Conservation (phyloP, 1,140 invertebrate species). For the Bathynomus jamesi region DNA sequence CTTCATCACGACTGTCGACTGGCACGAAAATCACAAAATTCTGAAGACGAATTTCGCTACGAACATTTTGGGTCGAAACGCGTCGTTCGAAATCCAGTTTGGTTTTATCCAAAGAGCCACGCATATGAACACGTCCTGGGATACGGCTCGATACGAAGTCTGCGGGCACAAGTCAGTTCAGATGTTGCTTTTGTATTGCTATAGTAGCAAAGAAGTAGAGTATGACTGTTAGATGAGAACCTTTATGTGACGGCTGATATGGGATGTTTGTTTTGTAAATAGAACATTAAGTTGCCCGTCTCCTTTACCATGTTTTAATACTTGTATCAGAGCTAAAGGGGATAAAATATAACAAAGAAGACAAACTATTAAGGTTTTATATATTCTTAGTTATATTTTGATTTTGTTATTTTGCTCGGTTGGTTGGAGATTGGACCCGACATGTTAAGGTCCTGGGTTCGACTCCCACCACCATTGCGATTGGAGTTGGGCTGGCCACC, state of each 20-base stretch:
- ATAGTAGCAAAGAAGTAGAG: slow-evolving; percentile 6
- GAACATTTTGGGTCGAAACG: slow-evolving; percentile 42
- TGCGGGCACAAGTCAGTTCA: slow-evolving; percentile 44
- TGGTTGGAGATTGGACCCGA: too few relatives aligned
- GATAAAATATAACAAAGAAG: too few relatives aligned
- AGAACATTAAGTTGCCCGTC: too few relatives aligned
- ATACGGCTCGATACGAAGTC: slow-evolving; percentile 50
- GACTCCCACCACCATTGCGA: too few relatives aligned
- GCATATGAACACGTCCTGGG: slow-evolving; percentile 52
- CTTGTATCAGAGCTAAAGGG: too few relatives aligned
- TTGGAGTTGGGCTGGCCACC: too few relatives aligned
- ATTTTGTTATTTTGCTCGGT: too few relatives aligned
- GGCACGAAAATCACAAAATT: slow-evolving; percentile 50
- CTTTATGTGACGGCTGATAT: slow-evolving; percentile 50
- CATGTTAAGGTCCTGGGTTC: too few relatives aligned
- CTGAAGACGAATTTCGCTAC: slow-evolving; percentile 44
- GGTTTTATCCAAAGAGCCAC: slow-evolving; percentile 47
- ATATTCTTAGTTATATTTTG: too few relatives aligned
- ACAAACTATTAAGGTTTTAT: too few relatives aligned
- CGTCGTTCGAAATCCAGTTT: slow-evolving; percentile 51
- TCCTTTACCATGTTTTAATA: too few relatives aligned
- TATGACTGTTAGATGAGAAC: slow-evolving; percentile 37
- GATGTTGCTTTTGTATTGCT: neutral
- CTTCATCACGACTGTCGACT: slow-evolving; percentile 47
- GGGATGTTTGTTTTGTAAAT: slow-evolving; percentile 48